Evolutionary conservation across 2,113 vertebrate species (phyloP).

Genomic region (Crocuta crocuta): DNA sequence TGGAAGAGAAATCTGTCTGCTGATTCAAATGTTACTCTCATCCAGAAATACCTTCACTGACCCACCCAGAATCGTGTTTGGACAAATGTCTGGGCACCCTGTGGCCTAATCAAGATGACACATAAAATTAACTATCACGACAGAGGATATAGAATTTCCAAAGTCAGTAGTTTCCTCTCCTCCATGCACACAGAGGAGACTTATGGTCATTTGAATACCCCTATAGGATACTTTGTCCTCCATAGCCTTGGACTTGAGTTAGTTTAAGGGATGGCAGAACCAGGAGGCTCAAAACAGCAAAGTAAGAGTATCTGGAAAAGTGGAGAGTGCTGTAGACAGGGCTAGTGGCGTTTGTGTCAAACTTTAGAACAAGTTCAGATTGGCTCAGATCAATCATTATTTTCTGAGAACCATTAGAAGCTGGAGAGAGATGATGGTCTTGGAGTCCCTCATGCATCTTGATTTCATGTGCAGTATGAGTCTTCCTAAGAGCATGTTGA

Average conservation of each 20-base stretch:
- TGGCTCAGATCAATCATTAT: background rate
- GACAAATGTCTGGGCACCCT: background rate
- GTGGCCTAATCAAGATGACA: background rate
- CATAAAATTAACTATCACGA: background rate
- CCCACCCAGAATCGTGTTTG: background rate
- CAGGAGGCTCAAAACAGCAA: background rate
- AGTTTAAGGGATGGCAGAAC: background rate
- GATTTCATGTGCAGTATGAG: background rate
- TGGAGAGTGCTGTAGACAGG: background rate
- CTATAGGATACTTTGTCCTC: rapidly evolving
- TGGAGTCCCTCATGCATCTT: background rate
- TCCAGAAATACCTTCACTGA: background rate
- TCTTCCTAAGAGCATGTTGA: background rate
- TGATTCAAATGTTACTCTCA: background rate
- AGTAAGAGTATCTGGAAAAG: background rate
- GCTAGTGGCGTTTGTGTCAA: background rate
- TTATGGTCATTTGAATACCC: background rate
- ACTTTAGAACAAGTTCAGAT: background rate
- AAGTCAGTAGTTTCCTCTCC: background rate
- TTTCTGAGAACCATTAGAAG: background rate
- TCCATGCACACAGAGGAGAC: background rate
- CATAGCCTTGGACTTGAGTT: background rate
- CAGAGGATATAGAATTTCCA: background rate
- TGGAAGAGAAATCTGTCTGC: background rate
- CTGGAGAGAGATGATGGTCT: background rate